phyloP scores from a whole-genome alignment of 2,888 invertebrate genomes.

The Bibio marci region DNA sequence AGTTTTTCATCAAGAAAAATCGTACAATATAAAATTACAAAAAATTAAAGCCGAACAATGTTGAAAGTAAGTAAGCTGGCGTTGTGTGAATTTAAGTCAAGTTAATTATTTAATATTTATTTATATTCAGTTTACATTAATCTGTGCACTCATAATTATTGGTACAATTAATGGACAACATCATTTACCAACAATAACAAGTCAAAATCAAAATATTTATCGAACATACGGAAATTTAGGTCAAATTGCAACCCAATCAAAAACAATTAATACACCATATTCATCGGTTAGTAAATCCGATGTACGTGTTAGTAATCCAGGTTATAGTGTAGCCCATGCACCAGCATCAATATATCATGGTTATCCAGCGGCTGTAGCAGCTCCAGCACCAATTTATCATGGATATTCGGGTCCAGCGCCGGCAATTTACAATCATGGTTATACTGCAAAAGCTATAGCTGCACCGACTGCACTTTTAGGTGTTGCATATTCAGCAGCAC shows the following conservation, averaged over 20 bases:
- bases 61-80: too few species aligned
- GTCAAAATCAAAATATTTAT: conserved; percentile 41
- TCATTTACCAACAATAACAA: conserved; percentile 31
- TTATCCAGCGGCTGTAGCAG: conserved; percentile 10
- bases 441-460: too few species aligned
- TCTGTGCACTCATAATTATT: too few species aligned
- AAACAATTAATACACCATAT: conserved; percentile 54
- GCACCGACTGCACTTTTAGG: conserved; percentile 35
- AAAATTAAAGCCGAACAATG: too few species aligned
- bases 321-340: conserved; percentile 21
- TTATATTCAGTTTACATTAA: too few species aligned
- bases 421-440: too few species aligned
- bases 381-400: conserved; percentile 10
- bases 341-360: conserved; percentile 11
- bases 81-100: too few species aligned
- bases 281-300: conserved; percentile 53
- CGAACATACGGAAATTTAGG: conserved; percentile 49
- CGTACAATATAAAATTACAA: too few species aligned
- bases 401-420: too few species aligned
- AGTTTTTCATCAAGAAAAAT: too few species aligned
- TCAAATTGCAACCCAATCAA: conserved; percentile 49
- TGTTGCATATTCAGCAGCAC: conserved; percentile 40
- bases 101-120: too few species aligned
- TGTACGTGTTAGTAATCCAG: conserved; percentile 51
- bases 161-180: conserved; percentile 6